Percentiles rank a stretch among this genome's conserved stretches.
Evolutionary conservation across 1,140 invertebrate species (phyloP).

Genomic region (Drosophila asahinai): DNA sequence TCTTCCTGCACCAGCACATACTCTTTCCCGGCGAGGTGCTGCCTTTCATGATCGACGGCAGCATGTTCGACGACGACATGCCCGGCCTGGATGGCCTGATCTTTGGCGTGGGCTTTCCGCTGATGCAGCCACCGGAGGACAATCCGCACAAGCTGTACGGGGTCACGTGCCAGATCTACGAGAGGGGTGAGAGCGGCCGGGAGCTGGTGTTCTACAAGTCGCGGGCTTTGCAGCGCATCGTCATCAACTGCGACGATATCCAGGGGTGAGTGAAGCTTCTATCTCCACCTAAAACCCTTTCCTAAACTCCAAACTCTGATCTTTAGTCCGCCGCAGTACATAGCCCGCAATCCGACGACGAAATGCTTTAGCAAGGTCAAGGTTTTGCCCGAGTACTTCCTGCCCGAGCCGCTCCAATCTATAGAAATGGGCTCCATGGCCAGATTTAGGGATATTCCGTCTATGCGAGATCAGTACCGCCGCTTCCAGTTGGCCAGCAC

Average conservation of each 20-base stretch:
- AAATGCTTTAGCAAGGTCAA: constrained; percentile 87
- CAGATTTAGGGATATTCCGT: constrained; percentile 84
- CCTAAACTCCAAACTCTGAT: not conserved
- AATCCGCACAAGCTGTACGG: constrained; percentile 70
- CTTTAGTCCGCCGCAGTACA: constrained; percentile 67
- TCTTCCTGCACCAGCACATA: constrained; percentile 87
- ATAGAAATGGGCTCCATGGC: constrained; percentile 85
- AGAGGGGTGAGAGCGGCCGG: constrained; percentile 66
- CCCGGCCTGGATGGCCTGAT: constrained; percentile 70
- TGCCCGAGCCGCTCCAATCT: constrained; percentile 86
- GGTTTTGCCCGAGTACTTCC: constrained; percentile 88
- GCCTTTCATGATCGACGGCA: constrained; percentile 88
- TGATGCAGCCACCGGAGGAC: constrained; percentile 60
- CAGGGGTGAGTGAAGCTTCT: constrained; percentile 55
- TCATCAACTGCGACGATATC: constrained; percentile 66
- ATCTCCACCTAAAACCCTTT: not conserved
- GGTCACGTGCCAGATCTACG: constrained; percentile 83
- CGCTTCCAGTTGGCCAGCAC: constrained; percentile 85
- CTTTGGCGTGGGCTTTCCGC: constrained; percentile 75
- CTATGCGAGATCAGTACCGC: constrained; percentile 76
- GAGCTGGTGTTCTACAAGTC: constrained; percentile 74
- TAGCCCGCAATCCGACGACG: constrained; percentile 65
- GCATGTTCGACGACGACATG: constrained; percentile 68
- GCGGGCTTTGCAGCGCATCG: constrained; percentile 74
- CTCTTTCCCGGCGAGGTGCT: constrained; percentile 91